phyloP scores from a whole-genome alignment of 1,140 invertebrate species.

The Macrosteles quadrilineatus region DNA sequence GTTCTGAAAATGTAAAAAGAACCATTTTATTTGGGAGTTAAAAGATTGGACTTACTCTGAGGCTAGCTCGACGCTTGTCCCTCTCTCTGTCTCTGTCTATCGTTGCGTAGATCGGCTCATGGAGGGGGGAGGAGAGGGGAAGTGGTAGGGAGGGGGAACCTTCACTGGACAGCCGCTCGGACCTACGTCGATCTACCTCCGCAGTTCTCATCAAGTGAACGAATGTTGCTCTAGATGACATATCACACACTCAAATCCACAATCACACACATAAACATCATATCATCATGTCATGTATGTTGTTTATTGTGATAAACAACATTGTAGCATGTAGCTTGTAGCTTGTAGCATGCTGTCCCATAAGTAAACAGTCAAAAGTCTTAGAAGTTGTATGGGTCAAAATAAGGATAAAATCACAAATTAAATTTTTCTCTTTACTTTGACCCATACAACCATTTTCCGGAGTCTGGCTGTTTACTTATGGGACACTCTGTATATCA shows the following conservation, averaged over 20 bases:
- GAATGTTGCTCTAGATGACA: conserved; percentile 33
- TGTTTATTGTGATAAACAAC: too few species aligned
- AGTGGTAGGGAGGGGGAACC: conserved; percentile 40
- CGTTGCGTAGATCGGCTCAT: background rate
- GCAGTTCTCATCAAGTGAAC: conserved; percentile 61
- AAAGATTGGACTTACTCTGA: conserved; percentile 39
- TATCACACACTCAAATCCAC: background rate
- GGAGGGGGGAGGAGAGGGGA: conserved; percentile 1
- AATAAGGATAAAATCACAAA: too few species aligned
- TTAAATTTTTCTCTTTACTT: too few species aligned
- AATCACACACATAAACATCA: background rate
- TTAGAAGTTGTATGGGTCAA: too few species aligned
- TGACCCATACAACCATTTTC: too few species aligned
- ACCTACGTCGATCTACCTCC: conserved; percentile 49
- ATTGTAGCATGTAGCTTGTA: too few species aligned
- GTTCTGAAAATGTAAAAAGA: too few species aligned
- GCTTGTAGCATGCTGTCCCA: too few species aligned
- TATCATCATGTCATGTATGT: background rate
- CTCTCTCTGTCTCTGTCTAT: conserved; percentile 13
- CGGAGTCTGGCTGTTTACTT: too few species aligned
- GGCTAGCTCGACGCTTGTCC: conserved; percentile 33
- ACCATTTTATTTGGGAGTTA: too few species aligned
- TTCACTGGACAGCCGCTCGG: conserved; percentile 55
- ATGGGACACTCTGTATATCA: too few species aligned
- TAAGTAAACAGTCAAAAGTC: too few species aligned